These are phyloP conservation scores for Merops nubicus DNA, from an alignment of 2,113 vertebrate genomes.

Conservation along the genomic window DNA sequence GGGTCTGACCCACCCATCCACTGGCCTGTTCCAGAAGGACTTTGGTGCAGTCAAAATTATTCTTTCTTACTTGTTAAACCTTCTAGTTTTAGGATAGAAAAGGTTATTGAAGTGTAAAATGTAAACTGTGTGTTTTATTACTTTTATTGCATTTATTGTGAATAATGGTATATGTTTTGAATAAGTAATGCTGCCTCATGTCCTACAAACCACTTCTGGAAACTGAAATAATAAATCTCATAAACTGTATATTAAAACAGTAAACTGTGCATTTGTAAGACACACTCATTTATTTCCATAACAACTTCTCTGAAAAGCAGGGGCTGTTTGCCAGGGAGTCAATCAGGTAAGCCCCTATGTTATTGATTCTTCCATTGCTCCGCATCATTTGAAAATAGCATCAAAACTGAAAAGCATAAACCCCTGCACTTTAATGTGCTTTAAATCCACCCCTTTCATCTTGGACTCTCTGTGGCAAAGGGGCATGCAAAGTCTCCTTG, in stretches of 20 bases:
- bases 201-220: conserved; percentile 27
- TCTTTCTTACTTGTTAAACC: background rate
- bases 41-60: background rate
- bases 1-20: background rate
- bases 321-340: background rate
- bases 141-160: conserved; percentile 1
- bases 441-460: conserved; percentile 31
- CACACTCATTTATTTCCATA: background rate
- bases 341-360: background rate
- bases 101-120: conserved; percentile 5
- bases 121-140: conserved; percentile 1
- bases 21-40: background rate
- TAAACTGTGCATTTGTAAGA: conserved; percentile 4
- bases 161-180: conserved; percentile 11
- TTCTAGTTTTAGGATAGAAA: background rate
- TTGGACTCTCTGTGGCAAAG: background rate
- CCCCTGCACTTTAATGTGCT: background rate
- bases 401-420: conserved; percentile 41
- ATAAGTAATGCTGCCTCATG: background rate
- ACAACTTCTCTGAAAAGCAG: background rate
- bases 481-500: background rate
- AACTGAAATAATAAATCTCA: conserved; percentile 46
- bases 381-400: conserved; percentile 29
- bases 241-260: conserved; percentile 25
- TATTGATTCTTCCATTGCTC: conserved; percentile 34